These are phyloP conservation scores for Tricholaema leucomelas DNA, from an alignment of 2,113 vertebrate species.

Conservation along the genomic window DNA sequence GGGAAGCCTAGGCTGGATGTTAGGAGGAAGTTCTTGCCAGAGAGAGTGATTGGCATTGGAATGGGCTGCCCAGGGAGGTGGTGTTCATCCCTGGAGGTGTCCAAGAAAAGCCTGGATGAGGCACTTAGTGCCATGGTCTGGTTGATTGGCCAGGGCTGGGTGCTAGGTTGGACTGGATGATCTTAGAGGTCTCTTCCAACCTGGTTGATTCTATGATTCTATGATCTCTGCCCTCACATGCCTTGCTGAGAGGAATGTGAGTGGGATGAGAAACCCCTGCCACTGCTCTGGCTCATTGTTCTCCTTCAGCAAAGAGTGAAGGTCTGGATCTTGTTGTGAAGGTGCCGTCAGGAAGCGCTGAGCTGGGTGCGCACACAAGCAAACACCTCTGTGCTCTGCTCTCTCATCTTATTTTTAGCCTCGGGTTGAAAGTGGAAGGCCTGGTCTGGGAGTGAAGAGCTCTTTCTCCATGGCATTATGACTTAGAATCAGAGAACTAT, in stretches of 20 bases:
- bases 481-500: too few relatives aligned
- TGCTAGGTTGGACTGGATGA: too few relatives aligned
- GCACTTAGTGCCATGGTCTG: too few relatives aligned
- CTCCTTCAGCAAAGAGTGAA: background rate
- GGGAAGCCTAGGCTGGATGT: too few relatives aligned
- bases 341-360: rapidly evolving
- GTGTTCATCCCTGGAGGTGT: too few relatives aligned
- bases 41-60: too few relatives aligned
- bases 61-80: too few relatives aligned
- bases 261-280: background rate
- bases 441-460: background rate
- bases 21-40: too few relatives aligned
- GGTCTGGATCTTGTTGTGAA: background rate
- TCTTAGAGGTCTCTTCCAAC: too few relatives aligned
- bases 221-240: background rate
- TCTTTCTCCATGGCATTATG: background rate
- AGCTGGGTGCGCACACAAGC: rapidly evolving
- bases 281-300: background rate
- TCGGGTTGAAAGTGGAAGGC: background rate
- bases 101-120: too few relatives aligned
- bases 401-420: background rate
- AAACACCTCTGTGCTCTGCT: background rate
- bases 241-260: background rate
- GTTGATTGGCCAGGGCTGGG: too few relatives aligned
- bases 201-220: too few relatives aligned